phyloP scores from a whole-genome alignment of 2,888 invertebrate genomes.

The Drosophila incognita region DNA sequence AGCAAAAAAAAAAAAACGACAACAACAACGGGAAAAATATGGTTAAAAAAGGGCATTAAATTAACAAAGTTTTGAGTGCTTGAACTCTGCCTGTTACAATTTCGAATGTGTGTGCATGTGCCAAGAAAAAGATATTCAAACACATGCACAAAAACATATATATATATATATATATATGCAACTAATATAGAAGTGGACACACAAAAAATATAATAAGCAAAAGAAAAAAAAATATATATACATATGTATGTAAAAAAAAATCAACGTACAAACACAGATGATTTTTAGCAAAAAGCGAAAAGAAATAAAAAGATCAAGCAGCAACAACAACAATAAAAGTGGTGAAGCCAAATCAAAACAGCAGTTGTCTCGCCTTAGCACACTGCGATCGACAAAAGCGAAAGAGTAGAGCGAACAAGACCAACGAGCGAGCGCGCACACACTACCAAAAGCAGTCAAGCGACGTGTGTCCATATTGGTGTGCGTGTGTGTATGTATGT shows the following conservation, averaged over 20 bases:
- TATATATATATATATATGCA: conserved; percentile 51
- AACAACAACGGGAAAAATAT: conserved; percentile 33
- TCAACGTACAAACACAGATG: conserved; percentile 78
- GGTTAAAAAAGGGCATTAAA: conserved; percentile 61
- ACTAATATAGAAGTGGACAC: conserved; percentile 66
- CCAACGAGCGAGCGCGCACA: conserved; percentile 45
- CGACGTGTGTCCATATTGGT: conserved; percentile 59
- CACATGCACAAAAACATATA: conserved; percentile 1
- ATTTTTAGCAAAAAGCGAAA: conserved; percentile 77
- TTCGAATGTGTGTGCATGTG: conserved; percentile 41
- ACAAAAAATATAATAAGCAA: conserved; percentile 69
- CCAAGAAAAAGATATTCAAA: conserved; percentile 50
- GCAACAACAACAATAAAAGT: conserved; percentile 53
- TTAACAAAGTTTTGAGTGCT: conserved; percentile 66
- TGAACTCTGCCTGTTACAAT: conserved; percentile 58
- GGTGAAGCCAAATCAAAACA: conserved; percentile 76
- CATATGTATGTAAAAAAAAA: conserved; percentile 53
- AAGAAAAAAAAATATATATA: conserved; percentile 45
- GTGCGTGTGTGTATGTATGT: conserved; percentile 37
- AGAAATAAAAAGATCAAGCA: conserved; percentile 71
- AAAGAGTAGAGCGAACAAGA: conserved; percentile 52
- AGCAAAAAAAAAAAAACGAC: conserved; percentile 24
- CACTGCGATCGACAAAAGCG: conserved; percentile 42
- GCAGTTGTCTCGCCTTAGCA: conserved; percentile 74
- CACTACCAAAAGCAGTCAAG: conserved; percentile 72